These are phyloP conservation scores for Pristionchus mayeri DNA, from an alignment of 2,888 invertebrate genomes.

Conservation along the genomic window DNA sequence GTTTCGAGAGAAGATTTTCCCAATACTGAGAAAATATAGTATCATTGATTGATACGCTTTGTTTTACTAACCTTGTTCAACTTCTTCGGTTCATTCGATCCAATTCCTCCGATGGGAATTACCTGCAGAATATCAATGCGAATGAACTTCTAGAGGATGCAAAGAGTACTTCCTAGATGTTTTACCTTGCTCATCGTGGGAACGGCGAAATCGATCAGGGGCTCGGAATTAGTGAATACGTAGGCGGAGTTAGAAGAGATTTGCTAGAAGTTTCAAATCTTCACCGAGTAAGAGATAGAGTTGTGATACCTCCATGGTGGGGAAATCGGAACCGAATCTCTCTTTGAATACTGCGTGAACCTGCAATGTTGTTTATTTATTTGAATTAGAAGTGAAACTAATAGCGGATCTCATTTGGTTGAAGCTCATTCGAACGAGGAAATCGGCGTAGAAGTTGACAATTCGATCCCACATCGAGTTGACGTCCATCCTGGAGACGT, in stretches of 20 bases:
- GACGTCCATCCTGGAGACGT: slow-evolving; percentile 31
- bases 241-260: slow-evolving; percentile 11
- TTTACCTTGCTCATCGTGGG: slow-evolving; percentile 28
- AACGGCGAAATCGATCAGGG: neutral
- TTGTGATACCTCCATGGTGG: neutral
- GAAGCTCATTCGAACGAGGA: neutral
- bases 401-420: neutral
- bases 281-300: no score
- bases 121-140: neutral
- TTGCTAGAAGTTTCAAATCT: no score
- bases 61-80: neutral
- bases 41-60: no score
- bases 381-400: neutral
- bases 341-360: neutral
- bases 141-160: neutral
- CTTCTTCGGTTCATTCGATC: slow-evolving; percentile 9
- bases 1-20: neutral
- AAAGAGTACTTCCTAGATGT: no score
- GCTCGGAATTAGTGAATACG: slow-evolving; percentile 8
- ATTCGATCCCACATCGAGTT: slow-evolving; percentile 21
- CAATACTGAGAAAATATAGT: slow-evolving; percentile 8
- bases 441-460: neutral
- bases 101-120: slow-evolving; percentile 18
- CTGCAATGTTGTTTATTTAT: neutral
- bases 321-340: neutral